Conservation (phyloP, 2,888 invertebrate species). For the Ophonus ardosiacus region DNA sequence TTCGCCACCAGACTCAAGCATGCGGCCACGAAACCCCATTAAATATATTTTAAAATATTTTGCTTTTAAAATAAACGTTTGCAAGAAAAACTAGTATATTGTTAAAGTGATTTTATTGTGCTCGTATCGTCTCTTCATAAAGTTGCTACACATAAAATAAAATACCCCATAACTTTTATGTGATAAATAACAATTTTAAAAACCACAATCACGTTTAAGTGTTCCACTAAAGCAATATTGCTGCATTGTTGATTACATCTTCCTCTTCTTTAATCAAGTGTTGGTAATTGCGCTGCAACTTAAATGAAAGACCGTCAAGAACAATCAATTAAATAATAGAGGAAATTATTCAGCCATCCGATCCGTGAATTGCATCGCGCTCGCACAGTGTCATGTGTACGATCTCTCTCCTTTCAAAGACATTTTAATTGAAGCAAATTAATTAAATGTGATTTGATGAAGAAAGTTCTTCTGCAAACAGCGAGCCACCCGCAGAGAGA, state of each 20-base stretch:
- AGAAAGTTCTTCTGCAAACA: conserved; percentile 34
- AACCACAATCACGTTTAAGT: neutral
- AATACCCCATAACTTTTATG: neutral
- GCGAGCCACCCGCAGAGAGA: neutral
- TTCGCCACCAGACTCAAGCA: too few relatives aligned
- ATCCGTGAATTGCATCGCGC: neutral
- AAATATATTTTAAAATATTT: too few relatives aligned
- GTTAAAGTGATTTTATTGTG: neutral
- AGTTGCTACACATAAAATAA: neutral
- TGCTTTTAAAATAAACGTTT: too few relatives aligned
- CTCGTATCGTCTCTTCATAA: neutral
- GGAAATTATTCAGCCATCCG: neutral
- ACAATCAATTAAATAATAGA: neutral
- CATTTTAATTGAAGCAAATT: conserved; percentile 42
- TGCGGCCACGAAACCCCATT: too few relatives aligned
- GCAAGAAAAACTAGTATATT: too few relatives aligned
- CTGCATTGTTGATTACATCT: too few relatives aligned
- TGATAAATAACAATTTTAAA: neutral
- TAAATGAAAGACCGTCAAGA: neutral
- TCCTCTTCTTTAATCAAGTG: too few relatives aligned
- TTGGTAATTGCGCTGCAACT: neutral
- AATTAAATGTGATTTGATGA: conserved; percentile 31
- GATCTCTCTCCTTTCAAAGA: conserved; percentile 25
- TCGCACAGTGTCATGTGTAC: conserved; percentile 23
- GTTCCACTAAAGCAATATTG: neutral